A percentile compares a stretch with the other conserved stretches of the same genome.
Evolutionary conservation across 1,140 invertebrate genomes (phyloP).

Genomic region (Bombus vancouverensis): DNA sequence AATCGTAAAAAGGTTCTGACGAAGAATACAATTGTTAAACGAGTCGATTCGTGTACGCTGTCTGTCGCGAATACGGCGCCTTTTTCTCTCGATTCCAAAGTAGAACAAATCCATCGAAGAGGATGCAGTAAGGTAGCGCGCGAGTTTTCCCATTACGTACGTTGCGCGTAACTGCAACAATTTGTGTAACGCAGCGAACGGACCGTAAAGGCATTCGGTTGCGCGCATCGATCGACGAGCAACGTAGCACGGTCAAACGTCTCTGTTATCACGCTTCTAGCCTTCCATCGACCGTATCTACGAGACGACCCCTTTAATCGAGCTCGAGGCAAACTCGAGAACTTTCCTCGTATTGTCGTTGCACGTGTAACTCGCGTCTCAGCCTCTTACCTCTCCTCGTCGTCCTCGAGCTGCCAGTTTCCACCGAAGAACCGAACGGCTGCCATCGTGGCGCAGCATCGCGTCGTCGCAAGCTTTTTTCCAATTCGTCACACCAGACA

Average conservation of each 20-base stretch:
- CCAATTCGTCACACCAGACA: background rate
- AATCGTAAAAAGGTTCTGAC: background rate
- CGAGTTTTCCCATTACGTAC: background rate
- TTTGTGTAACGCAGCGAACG: slow-evolving; percentile 8
- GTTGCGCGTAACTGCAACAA: slow-evolving; percentile 10
- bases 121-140: background rate
- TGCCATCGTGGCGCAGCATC: too few relatives aligned
- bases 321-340: slow-evolving; percentile 34
- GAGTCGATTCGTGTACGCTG: background rate
- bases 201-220: slow-evolving; percentile 23
- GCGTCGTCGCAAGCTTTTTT: background rate
- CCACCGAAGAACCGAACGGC: too few relatives aligned
- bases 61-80: too few relatives aligned
- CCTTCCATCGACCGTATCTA: slow-evolving; percentile 11
- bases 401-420: background rate
- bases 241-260: slow-evolving; percentile 35
- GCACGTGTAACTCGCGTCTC: background rate
- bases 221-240: slow-evolving; percentile 6
- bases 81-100: too few relatives aligned
- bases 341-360: slow-evolving; percentile 37
- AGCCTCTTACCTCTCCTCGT: background rate
- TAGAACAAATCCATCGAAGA: background rate
- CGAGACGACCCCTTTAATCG: slow-evolving; percentile 41
- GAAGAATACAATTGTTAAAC: background rate
- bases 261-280: slow-evolving; percentile 49